Base-by-base conservation (phyloP, 2,888 invertebrate genomes). In the Frankliniella intonsa region DNA sequence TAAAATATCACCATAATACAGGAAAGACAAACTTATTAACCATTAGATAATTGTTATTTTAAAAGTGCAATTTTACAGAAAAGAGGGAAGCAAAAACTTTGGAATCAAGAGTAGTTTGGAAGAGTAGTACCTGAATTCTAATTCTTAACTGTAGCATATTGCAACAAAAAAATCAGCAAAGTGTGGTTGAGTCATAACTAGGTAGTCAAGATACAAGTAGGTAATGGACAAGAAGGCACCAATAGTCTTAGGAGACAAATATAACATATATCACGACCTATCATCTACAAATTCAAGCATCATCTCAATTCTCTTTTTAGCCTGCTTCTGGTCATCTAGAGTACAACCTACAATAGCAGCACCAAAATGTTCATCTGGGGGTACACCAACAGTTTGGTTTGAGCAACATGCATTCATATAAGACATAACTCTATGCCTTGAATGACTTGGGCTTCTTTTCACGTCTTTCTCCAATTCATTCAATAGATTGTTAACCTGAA, bases 401-500 rank as follows among this genome's bases (percentile, higher is more conserved):
- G 69, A 76, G 25, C 69, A 76, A 25, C 69, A 76, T 12, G 69
- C 69, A 76, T 76, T 76, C 69, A 76, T 76, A 25, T 76, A 76
- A 0, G 69, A 76, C n/a, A 76, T n/a, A 25, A 76, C 69, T 22
- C 25, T 76, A 10, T 25, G 69, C 25, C 25, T 22, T 25, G 69
- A 76, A 76, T 22, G 7, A 25, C 5, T 76, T 25, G 25, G 69
- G 25, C 25, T 76, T 12, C 12, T 7, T 25, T 76, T 76, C 8
- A 76, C 69, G 0, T 76, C 69, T 25, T 25, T 76, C 25, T 76
- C 69, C 25, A 76, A 76, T 1, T n/a, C 25, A 12, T 9, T 22
- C 12, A 76, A 25, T 76, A 76, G 22, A 22, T 10, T 11, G 69
- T 76, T 76, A 8, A 76, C 69, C 69, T 76, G 69, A 22, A 76